A percentile compares a stretch with the other conserved stretches of the same genome.
Evolutionary conservation across 2,797 vertebrate genomes (phyloP).

Genomic region (Sebastes taczanowskii): DNA sequence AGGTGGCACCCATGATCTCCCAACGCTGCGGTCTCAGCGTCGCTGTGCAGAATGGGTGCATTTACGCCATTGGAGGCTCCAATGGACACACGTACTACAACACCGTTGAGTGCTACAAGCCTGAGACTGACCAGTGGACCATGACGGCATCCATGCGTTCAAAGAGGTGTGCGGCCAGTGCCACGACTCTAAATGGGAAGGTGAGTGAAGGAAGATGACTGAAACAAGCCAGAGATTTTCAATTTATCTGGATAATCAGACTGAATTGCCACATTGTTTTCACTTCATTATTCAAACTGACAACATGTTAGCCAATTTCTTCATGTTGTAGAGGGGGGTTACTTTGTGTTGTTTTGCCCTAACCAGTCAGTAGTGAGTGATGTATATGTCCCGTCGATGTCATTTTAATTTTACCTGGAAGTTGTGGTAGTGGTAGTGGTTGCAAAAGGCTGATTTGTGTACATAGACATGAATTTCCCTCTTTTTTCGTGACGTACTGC

Average conservation of each 20-base stretch:
- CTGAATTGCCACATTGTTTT: not conserved
- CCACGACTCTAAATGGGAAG: slow-evolving; percentile 81
- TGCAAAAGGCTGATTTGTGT: not conserved
- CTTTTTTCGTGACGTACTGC: too few species aligned
- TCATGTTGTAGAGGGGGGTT: not conserved
- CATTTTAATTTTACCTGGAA: not conserved
- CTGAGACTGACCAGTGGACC: slow-evolving; percentile 85
- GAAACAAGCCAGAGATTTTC: not conserved
- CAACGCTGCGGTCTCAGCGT: slow-evolving; percentile 84
- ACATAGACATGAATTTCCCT: too few species aligned
- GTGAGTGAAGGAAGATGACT: slow-evolving; percentile 15
- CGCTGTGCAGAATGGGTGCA: slow-evolving; percentile 73
- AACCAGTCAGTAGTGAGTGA: not conserved
- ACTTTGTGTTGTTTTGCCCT: too few species aligned
- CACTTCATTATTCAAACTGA: not conserved
- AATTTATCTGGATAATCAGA: not conserved
- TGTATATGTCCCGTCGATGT: not conserved
- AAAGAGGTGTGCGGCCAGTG: slow-evolving; percentile 80
- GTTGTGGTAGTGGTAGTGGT: not conserved
- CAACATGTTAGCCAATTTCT: not conserved
- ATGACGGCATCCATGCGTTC: slow-evolving; percentile 80
- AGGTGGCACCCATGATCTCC: slow-evolving; percentile 84
- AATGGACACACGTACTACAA: slow-evolving; percentile 76
- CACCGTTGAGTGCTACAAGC: slow-evolving; percentile 82
- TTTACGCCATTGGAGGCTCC: slow-evolving; percentile 89